Conservation (phyloP, 1,140 invertebrate species). For the Drosophila biarmipes region DNA sequence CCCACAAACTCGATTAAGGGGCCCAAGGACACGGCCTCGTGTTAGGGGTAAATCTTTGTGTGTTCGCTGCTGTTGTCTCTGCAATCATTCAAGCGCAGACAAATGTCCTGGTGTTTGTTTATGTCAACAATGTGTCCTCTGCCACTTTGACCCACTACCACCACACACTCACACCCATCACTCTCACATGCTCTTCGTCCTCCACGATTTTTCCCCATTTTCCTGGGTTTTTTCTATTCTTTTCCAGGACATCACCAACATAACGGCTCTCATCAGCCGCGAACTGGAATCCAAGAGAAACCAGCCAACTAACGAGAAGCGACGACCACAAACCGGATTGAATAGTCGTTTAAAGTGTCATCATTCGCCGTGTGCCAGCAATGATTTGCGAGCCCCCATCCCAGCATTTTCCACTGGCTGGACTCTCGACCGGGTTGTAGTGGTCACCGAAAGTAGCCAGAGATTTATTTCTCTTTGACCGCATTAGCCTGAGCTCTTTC, state of each 20-base stretch:
- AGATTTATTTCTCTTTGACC: slow-evolving; percentile 41
- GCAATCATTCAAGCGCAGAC: slow-evolving; percentile 69
- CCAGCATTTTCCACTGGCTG: slow-evolving; percentile 1
- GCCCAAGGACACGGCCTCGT: slow-evolving; percentile 32
- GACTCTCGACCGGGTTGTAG: background rate
- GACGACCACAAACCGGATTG: slow-evolving; percentile 25
- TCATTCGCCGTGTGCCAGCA: slow-evolving; percentile 39
- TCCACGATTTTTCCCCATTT: slow-evolving; percentile 17
- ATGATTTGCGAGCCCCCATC: slow-evolving; percentile 30
- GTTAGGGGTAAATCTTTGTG: slow-evolving; percentile 24
- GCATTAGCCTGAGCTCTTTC: slow-evolving; percentile 18
- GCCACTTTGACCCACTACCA: slow-evolving; percentile 42
- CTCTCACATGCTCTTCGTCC: slow-evolving; percentile 1
- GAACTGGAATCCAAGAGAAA: slow-evolving; percentile 35
- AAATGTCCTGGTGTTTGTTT: slow-evolving; percentile 69
- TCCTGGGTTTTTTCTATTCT: background rate
- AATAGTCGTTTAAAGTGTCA: slow-evolving; percentile 54
- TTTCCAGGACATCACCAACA: slow-evolving; percentile 20
- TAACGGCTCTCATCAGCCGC: slow-evolving; percentile 54
- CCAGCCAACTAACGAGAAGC: slow-evolving; percentile 29
- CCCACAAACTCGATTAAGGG: slow-evolving; percentile 45
- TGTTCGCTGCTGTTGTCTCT: slow-evolving; percentile 34
- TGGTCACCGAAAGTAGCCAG: slow-evolving; percentile 15
- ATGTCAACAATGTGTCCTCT: slow-evolving; percentile 67
- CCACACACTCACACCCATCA: background rate